A percentile compares a stretch with the other conserved stretches of the same genome.
Evolutionary conservation across 2,113 vertebrate species (phyloP).

Genomic region (Columbina picui): DNA sequence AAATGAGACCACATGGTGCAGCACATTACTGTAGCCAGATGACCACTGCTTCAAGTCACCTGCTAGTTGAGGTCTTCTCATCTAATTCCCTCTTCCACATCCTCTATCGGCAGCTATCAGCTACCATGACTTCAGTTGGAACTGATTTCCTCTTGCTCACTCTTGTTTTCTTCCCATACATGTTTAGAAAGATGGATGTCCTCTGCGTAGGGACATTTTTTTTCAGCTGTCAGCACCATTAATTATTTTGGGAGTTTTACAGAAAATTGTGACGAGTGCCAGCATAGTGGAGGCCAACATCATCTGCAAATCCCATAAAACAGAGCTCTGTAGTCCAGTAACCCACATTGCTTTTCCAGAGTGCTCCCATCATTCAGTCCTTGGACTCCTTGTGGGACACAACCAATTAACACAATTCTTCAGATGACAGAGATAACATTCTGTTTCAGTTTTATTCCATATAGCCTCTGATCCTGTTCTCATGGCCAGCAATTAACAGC

Average conservation of each 20-base stretch:
- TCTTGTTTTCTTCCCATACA: background rate
- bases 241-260: background rate
- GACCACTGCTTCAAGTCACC: background rate
- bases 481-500: background rate
- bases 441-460: background rate
- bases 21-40: background rate
- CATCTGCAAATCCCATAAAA: background rate
- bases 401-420: background rate
- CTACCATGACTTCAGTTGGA: background rate
- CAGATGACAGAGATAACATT: background rate
- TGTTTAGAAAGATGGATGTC: background rate
- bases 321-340: background rate
- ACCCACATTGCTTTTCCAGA: background rate
- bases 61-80: background rate
- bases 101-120: background rate
- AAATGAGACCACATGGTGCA: rapidly evolving
- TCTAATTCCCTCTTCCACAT: background rate
- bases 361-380: background rate
- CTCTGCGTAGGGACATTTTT: background rate
- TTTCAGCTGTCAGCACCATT: background rate
- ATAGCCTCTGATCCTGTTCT: background rate
- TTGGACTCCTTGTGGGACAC: background rate
- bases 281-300: background rate
- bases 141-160: background rate
- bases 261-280: background rate